phyloP scores from a whole-genome alignment of 2,888 invertebrate genomes.

The Eupithecia exiguata region DNA sequence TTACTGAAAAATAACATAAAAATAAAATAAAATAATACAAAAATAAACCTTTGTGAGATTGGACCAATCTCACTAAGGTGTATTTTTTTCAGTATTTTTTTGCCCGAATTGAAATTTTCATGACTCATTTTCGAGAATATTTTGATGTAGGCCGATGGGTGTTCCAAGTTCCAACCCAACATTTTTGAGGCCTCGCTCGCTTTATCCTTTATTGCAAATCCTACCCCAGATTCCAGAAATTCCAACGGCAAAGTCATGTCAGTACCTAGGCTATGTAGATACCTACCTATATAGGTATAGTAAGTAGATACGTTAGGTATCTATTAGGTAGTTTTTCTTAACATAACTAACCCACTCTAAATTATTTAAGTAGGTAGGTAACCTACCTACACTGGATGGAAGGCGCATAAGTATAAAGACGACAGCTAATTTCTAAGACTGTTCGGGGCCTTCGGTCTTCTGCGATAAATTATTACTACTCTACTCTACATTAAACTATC shows the following conservation, averaged over 20 bases:
- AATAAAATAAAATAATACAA: no score
- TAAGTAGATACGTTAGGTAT: neutral
- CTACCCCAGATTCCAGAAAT: constrained; percentile 14
- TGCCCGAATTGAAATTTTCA: neutral
- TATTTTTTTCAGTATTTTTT: no score
- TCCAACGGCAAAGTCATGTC: neutral
- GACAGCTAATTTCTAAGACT: neutral
- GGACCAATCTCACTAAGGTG: no score
- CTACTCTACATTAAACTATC: no score
- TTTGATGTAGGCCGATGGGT: neutral
- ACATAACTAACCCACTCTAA: neutral
- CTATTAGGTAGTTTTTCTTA: neutral
- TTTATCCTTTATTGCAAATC: constrained; percentile 13
- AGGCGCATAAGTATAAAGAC: neutral
- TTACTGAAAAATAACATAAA: constrained; percentile 70
- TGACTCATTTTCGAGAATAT: neutral
- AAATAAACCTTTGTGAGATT: neutral
- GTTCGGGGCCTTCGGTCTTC: neutral
- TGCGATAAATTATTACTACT: no score
- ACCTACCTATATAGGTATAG: neutral
- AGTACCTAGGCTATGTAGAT: neutral
- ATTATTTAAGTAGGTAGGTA: no score
- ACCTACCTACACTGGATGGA: no score
- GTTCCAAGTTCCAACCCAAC: constrained; percentile 5
- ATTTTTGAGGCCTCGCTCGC: constrained; percentile 13